phyloP scores from a whole-genome alignment of 2,888 invertebrate species.

The Drosophila prolongata region DNA sequence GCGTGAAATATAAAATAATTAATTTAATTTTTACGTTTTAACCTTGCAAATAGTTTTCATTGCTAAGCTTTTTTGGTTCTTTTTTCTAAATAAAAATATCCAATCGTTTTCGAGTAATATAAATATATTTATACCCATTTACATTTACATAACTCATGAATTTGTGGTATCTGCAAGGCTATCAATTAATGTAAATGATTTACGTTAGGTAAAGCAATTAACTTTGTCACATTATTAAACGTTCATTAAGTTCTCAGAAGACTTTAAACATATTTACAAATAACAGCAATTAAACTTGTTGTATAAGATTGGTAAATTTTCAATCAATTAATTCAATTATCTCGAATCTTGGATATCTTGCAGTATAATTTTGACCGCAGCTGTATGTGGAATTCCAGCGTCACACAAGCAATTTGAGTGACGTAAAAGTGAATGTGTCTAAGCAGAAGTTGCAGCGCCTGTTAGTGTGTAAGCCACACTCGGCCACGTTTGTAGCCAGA shows the following conservation, averaged over 20 bases:
- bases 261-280: background rate
- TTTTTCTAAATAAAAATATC: too few relatives aligned
- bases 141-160: too few relatives aligned
- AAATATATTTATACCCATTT: too few relatives aligned
- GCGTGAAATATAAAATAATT: too few relatives aligned
- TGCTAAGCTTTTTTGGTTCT: too few relatives aligned
- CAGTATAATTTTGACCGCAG: background rate
- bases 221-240: background rate
- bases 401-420: constrained; percentile 34
- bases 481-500: constrained; percentile 54
- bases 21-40: too few relatives aligned
- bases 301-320: background rate
- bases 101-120: too few relatives aligned
- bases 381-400: constrained; percentile 1
- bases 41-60: too few relatives aligned
- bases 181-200: background rate
- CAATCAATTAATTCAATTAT: background rate
- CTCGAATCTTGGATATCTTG: background rate
- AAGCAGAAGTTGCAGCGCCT: constrained; percentile 35
- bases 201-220: background rate
- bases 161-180: too few relatives aligned
- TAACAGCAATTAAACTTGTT: background rate
- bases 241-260: background rate
- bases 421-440: constrained; percentile 41
- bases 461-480: constrained; percentile 41